Evolutionary conservation across 2,888 invertebrate species (phyloP).

Genomic region (Scaptomyza cyrtandrae): DNA sequence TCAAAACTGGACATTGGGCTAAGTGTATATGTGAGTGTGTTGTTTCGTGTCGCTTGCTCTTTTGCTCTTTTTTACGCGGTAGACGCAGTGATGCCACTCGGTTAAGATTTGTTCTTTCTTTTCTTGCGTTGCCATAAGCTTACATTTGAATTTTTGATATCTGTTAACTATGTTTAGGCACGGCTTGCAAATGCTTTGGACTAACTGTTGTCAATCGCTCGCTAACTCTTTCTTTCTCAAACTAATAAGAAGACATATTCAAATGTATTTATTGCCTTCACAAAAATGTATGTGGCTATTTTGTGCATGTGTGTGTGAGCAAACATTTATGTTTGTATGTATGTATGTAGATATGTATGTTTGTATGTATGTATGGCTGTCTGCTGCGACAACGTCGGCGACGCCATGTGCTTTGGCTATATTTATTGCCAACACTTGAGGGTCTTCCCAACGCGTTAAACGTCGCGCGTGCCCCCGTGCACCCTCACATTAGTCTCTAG

Average conservation of each 20-base stretch:
- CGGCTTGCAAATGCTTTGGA: conserved; percentile 44
- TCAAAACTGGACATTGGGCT: conserved; percentile 61
- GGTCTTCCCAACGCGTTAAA: conserved; percentile 69
- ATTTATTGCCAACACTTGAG: conserved; percentile 81
- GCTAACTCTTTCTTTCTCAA: conserved; percentile 12
- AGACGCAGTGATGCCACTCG: conserved; percentile 63
- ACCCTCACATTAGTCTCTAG: conserved; percentile 12
- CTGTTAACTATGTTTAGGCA: conserved; percentile 75
- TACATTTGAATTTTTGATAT: conserved; percentile 76
- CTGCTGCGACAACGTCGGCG: conserved; percentile 48
- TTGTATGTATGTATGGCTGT: conserved; percentile 18
- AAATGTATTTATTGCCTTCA: not conserved
- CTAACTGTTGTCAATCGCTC: conserved; percentile 60
- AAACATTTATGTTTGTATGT: conserved; percentile 17
- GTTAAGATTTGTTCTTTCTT: conserved; percentile 33
- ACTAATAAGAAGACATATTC: conserved; percentile 39
- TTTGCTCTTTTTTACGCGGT: conserved; percentile 48
- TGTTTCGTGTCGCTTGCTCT: conserved; percentile 40
- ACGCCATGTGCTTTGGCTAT: conserved; percentile 79
- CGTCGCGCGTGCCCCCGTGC: conserved; percentile 2
- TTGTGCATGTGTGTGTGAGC: conserved; percentile 25
- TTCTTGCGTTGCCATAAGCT: conserved; percentile 53
- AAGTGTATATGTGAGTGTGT: conserved; percentile 22
- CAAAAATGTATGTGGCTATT: conserved; percentile 13
- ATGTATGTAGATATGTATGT: conserved; percentile 19